Evolutionary conservation across 2,797 vertebrate species (phyloP), one percentile per base, ranked within the genome.

Genomic region (Alauda arvensis): DNA sequence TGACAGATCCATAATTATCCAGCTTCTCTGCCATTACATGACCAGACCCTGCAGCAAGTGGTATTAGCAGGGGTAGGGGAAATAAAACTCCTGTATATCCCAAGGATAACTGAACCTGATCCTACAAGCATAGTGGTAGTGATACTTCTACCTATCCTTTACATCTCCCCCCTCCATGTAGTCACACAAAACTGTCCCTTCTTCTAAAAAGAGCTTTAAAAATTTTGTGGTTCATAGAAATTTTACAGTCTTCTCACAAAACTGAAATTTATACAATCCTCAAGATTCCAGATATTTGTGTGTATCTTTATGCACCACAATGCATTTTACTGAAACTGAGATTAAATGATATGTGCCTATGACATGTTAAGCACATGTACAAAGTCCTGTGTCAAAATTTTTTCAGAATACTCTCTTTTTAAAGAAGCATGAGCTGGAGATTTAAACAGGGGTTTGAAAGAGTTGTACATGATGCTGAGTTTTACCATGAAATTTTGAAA

Each of bases 401-500:
- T 88, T 69, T 52, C 49, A 93, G 49, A 72, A 42, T 63, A 9
- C 3, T 55, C 14, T 51, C n/a, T 76, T 88, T 87, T 60, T 24
- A 33, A 70, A 60, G 34, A 76, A 46, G 5, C 18, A 66, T 40
- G 39, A 84, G 5, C 8, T 29, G 2, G 29, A 56, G 15, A 20
- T 67, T 84, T 84, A 56, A 79, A 46, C 3, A 57, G 5, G 3
- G 4, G 1, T 29, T 81, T 87, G 25, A 62, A 78, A 56, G 40
- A 18, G 16, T 26, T 1, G 0, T 62, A 53, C 0, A 2, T 31
- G n/a, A 52, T 52, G 40, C 17, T 42, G 53, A 75, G 12, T 51
- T 81, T 81, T 71, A n/a, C 16, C 83, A 78, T 7, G 28, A 71
- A 77, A 83, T 81, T 80, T 74, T 85, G 34, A 46, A 33, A 55